Conservation (phyloP, 2,113 vertebrate genomes). For the Sander lucioperca region DNA sequence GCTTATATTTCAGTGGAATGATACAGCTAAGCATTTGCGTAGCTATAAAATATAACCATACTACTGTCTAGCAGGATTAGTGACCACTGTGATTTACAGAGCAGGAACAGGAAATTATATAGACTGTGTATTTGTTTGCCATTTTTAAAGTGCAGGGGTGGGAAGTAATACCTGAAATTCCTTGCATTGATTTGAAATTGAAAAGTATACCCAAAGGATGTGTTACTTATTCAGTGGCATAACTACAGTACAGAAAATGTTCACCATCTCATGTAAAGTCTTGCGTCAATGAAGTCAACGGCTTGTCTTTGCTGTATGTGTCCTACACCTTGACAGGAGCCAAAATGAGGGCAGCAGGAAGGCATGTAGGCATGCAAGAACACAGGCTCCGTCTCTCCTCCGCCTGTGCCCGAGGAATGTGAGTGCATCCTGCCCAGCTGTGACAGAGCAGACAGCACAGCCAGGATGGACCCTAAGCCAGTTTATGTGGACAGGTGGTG, state of each 20-base stretch:
- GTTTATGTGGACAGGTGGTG: neutral
- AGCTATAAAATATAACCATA: neutral
- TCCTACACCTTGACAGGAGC: neutral
- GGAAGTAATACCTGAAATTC: constrained; percentile 8
- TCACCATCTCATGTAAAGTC: neutral
- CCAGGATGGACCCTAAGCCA: neutral
- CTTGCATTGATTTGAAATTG: constrained; percentile 2
- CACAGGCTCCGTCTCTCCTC: constrained; percentile 37
- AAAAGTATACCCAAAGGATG: neutral
- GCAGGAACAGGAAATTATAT: neutral
- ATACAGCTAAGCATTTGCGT: constrained; percentile 3
- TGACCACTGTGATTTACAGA: constrained; percentile 23
- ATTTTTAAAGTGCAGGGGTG: neutral
- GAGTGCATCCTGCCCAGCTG: constrained; percentile 45
- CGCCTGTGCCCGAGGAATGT: constrained; percentile 54
- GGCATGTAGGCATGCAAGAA: constrained; percentile 22
- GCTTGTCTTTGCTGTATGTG: neutral
- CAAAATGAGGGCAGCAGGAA: neutral
- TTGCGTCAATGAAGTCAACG: neutral
- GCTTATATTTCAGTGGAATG: constrained; percentile 1
- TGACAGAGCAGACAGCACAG: constrained; percentile 9
- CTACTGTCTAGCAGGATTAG: constrained; percentile 21
- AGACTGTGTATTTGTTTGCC: neutral
- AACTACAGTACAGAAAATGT: neutral
- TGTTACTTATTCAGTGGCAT: neutral